A percentile compares a stretch with the other conserved stretches of the same genome.
Evolutionary conservation across 1,140 invertebrate species (phyloP).

Genomic region (Agrypnia vestita): DNA sequence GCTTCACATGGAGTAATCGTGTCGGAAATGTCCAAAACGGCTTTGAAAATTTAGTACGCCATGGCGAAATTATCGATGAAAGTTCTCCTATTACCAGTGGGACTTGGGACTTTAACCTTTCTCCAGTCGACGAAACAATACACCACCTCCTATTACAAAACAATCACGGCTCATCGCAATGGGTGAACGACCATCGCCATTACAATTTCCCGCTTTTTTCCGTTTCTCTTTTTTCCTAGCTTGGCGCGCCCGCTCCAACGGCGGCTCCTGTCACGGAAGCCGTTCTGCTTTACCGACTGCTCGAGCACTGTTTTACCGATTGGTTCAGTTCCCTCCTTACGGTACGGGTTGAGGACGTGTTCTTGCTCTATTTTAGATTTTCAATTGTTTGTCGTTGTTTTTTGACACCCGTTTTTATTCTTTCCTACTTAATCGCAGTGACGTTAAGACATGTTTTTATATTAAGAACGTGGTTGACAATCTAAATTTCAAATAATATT

Average conservation of each 20-base stretch:
- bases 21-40: too few species aligned
- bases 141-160: neutral
- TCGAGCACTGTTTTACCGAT: neutral
- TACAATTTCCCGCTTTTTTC: slow-evolving; percentile 20
- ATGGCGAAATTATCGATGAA: too few species aligned
- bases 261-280: neutral
- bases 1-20: too few species aligned
- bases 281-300: neutral
- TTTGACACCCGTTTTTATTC: too few species aligned
- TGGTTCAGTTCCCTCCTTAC: neutral
- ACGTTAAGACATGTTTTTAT: too few species aligned
- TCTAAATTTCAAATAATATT: too few species aligned
- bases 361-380: too few species aligned
- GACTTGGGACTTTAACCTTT: neutral
- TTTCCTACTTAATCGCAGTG: too few species aligned
- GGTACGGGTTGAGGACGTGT: neutral
- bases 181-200: neutral
- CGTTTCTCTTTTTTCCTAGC: neutral
- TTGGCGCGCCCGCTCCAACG: neutral
- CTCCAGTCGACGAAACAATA: neutral
- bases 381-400: too few species aligned
- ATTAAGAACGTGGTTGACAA: too few species aligned
- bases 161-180: slow-evolving; percentile 15
- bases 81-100: too few species aligned
- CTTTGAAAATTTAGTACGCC: too few species aligned